Evolutionary conservation across 2,888 invertebrate species (phyloP), one percentile per base, ranked within the genome.

Genomic region (Galerucella pusilla): DNA sequence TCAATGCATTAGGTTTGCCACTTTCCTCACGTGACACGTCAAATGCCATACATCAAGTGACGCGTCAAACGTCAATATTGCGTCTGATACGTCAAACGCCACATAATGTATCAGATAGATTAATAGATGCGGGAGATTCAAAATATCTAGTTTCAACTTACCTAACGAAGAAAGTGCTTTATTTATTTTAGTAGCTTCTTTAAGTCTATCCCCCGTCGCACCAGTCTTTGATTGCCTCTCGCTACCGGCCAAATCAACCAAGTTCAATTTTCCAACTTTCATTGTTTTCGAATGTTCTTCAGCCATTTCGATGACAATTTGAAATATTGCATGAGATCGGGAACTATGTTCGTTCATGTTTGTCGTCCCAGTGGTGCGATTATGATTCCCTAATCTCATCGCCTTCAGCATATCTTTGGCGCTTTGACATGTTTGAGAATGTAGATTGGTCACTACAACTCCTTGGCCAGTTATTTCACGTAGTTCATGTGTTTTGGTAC

Each of bases 151-250:
- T 42, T 66, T 61, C 12, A 61, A 45, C 71, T 80, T 80, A 83
- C 98, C 98, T 80, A 99, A 90, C n/a, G 98, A 97, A 66, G 98
- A 97, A 12, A 99, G 90, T 57, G 98, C 97, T 86, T 98, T 91
- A 90, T 99, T 99, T 85, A 99, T 99, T 89, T 99, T 97, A 80
- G 97, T 96, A 2, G 98, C 98, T 89, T 99, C 99, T 82, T 97
- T 96, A 76, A 98, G 90, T 67, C 98, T 91, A 81, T 97, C 96
- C 2, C 97, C 97, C 20, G 94, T 93, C n/a, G 99, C 95, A 72
- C 97, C 97, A 7, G 98, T 97, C 90, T 99, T 99, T 74, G 95
- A 93, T 88, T 99, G 98, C 61, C 98, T 91, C 89, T 99, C 99
- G 88, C 97, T 97, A 66, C 99, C 99, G 54, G 99, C 99, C 85